Percentiles rank a stretch among this genome's conserved stretches.
Conservation (phyloP, 2,888 invertebrate species). For the Xestia c-nigrum region DNA sequence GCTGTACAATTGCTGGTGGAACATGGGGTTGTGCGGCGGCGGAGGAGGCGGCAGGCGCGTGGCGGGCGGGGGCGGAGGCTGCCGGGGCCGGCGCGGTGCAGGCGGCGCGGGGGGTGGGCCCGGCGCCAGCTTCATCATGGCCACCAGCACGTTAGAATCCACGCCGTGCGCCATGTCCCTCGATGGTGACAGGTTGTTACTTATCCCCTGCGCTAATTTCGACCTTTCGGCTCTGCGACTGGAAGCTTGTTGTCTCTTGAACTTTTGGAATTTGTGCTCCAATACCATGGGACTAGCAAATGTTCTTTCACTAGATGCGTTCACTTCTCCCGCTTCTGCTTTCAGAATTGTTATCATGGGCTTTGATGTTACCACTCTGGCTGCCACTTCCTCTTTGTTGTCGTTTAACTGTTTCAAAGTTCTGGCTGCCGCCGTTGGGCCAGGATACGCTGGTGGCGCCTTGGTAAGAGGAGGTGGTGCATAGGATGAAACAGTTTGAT, state of each 20-base stretch:
- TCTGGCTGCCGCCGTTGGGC: constrained; percentile 71
- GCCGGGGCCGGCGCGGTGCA: constrained; percentile 90
- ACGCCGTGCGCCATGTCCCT: constrained; percentile 83
- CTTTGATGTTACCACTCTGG: constrained; percentile 94
- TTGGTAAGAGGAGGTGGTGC: constrained; percentile 79
- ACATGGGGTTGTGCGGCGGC: constrained; percentile 96
- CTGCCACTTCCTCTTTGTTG: constrained; percentile 93
- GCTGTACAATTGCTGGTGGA: constrained; percentile 96
- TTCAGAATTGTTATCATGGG: constrained; percentile 94
- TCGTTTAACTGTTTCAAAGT: constrained; percentile 76
- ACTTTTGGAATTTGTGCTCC: constrained; percentile 88
- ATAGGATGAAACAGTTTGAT: constrained; percentile 89
- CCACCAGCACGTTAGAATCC: constrained; percentile 89
- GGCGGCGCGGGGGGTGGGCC: constrained; percentile 81
- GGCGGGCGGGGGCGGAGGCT: constrained; percentile 93
- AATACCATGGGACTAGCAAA: constrained; percentile 89
- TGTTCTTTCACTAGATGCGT: constrained; percentile 90
- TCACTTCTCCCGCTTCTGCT: constrained; percentile 93
- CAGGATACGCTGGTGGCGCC: constrained; percentile 93
- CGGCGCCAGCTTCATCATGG: constrained; percentile 91
- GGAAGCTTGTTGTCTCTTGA: constrained; percentile 87
- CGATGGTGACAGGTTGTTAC: constrained; percentile 86
- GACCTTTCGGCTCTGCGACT: constrained; percentile 92
- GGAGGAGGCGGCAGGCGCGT: constrained; percentile 92
- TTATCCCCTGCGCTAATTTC: constrained; percentile 89